Base-by-base conservation (phyloP, 2,113 vertebrate species). In the Pan paniscus region DNA sequence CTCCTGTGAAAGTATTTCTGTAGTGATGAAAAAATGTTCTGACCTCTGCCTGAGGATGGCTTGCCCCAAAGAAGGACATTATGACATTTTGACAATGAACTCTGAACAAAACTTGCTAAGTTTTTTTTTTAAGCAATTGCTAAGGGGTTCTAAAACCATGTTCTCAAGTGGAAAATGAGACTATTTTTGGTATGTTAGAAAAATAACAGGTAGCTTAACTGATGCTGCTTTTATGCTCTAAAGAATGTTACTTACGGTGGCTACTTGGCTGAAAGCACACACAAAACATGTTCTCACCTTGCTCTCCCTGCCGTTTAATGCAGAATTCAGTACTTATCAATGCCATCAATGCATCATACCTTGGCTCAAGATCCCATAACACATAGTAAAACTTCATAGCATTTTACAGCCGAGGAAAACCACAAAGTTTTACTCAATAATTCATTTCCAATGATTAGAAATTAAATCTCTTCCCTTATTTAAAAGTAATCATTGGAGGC, bases 51-150 rank as follows among this genome's bases (percentile, higher is more conserved):
- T 94, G 46, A 92, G 87, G 43, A 9, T 75, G 83, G 75, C n/a
- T 79, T 91, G 68, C 85, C 50, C 55, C 18, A 16, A 92, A 70
- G 84, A 95, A 80, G 61, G 50, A 68, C 76, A 83, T 95, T 80
- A 72, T 84, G 55, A 64, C 57, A 92, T 93, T n/a, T 80, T 97
- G 81, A 52, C 73, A 90, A 40, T 86, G 85, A 90, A 73, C 82
- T 75, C 93, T 73, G 67, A 89, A 90, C 79, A 91, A 89, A 97
- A 84, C 61, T 81, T 40, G 52, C 40, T 78, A 67, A 57, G 20
- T 48, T 93, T 94, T 91, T 70, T 52, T 46, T 46, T 48, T 52
- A 8, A 90, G 64, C 48, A 90, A 46, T 61, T 87, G 61, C 55
- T 46, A 61, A 80, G 30, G 61, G 50, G 2, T 73, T 11, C 59